These are phyloP conservation scores for Lacerta bilineata DNA, from an alignment of 2,797 vertebrate genomes.

Conservation along the genomic window DNA sequence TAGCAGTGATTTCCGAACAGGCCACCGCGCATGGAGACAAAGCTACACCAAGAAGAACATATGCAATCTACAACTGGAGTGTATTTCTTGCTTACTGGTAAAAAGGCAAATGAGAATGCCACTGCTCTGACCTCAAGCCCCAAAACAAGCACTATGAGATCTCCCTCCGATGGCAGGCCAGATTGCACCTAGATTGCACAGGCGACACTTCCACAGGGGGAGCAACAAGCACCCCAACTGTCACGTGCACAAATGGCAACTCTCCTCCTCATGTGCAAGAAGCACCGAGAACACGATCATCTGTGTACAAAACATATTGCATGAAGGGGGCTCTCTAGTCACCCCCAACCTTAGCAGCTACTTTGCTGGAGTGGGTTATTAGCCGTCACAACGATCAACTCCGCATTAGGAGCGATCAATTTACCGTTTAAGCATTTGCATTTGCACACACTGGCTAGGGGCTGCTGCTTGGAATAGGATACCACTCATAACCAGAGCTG, in stretches of 20 bases:
- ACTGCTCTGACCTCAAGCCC: neutral
- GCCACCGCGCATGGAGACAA: neutral
- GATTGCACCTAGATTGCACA: neutral
- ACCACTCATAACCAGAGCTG: neutral
- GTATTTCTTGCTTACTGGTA: neutral
- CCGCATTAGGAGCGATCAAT: constrained; percentile 34
- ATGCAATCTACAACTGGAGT: neutral
- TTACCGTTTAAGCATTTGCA: constrained; percentile 26
- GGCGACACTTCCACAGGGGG: neutral
- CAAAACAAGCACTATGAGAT: neutral
- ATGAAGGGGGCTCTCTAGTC: neutral
- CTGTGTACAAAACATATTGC: neutral
- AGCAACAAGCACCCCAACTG: neutral
- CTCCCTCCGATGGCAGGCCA: neutral
- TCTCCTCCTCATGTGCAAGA: neutral
- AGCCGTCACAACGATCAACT: neutral
- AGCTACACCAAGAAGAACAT: neutral
- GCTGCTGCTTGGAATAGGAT: neutral
- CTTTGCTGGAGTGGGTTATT: neutral
- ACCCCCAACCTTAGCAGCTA: neutral
- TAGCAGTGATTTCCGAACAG: neutral
- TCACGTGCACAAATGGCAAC: neutral
- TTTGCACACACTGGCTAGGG: neutral
- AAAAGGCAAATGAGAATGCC: neutral
- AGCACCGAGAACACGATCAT: neutral